Conservation (phyloP, 2,888 invertebrate species). For the Apotomis turbidana region DNA sequence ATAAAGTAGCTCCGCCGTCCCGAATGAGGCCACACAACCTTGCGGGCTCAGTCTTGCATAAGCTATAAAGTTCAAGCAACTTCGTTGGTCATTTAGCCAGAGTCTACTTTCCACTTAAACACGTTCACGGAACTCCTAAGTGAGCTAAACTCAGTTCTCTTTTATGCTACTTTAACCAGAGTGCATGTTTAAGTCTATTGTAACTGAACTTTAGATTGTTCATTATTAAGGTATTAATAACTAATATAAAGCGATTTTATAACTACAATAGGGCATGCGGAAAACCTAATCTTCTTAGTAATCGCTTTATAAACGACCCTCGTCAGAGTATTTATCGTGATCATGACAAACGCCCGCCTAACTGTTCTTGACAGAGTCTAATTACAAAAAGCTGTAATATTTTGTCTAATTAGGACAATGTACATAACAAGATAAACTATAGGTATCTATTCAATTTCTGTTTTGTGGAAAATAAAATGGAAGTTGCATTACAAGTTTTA, state of each 20-base stretch:
- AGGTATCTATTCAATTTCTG: background rate
- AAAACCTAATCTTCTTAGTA: constrained; percentile 28
- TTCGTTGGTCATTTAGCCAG: constrained; percentile 63
- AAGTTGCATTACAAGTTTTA: background rate
- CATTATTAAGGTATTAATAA: background rate
- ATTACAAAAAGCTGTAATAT: constrained; percentile 34
- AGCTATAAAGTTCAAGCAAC: constrained; percentile 61
- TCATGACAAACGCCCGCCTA: constrained; percentile 30
- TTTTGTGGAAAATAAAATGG: background rate
- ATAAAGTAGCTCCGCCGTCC: no score
- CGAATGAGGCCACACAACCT: constrained; percentile 56
- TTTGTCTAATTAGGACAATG: background rate
- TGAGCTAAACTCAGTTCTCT: constrained; percentile 44
- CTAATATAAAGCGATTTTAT: no score
- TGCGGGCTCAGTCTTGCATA: constrained; percentile 59
- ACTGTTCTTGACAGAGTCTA: constrained; percentile 46
- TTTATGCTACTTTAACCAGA: background rate
- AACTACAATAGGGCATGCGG: background rate
- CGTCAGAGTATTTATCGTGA: constrained; percentile 20
- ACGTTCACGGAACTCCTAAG: constrained; percentile 54
- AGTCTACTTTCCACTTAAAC: constrained; percentile 57
- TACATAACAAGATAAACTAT: background rate
- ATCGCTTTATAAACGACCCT: constrained; percentile 34
- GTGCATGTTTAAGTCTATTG: background rate
- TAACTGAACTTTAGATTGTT: background rate